These are phyloP conservation scores for Pseudomyrmex cubaensis DNA, from an alignment of 1,140 invertebrate genomes.

Conservation along the genomic window DNA sequence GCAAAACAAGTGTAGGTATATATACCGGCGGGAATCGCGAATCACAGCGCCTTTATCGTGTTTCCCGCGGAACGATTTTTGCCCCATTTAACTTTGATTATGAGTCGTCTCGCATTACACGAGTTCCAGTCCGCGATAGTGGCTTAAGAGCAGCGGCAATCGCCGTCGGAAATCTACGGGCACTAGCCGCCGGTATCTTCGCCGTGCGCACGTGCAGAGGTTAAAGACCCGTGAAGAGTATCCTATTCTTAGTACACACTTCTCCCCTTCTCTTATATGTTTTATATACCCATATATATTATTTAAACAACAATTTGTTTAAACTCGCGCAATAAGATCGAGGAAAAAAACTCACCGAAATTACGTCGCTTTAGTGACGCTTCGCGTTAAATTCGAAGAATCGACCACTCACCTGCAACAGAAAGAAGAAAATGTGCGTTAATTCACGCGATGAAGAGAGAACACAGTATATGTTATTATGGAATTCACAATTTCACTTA, in stretches of 20 bases:
- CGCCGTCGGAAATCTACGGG: slow-evolving; percentile 59
- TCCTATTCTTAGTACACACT: slow-evolving; percentile 24
- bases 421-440: slow-evolving; percentile 39
- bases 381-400: slow-evolving; percentile 1
- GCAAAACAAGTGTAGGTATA: slow-evolving; percentile 56
- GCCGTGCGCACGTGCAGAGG: slow-evolving; percentile 22
- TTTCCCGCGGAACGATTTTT: slow-evolving; percentile 70
- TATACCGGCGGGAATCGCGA: slow-evolving; percentile 54
- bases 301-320: no score
- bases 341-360: slow-evolving; percentile 56
- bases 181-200: slow-evolving; percentile 45
- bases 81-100: slow-evolving; percentile 73
- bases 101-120: slow-evolving; percentile 68
- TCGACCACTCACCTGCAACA: slow-evolving; percentile 74
- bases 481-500: slow-evolving; percentile 1
- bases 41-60: slow-evolving; percentile 68
- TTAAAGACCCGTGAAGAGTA: slow-evolving; percentile 54
- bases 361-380: background rate
- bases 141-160: slow-evolving; percentile 65
- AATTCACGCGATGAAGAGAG: slow-evolving; percentile 22
- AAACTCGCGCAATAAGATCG: background rate
- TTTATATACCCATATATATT: no score
- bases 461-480: background rate
- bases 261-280: no score
- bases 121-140: slow-evolving; percentile 60